These are phyloP conservation scores for Grapholita molesta DNA, from an alignment of 1,140 invertebrate species.

Conservation along the genomic window DNA sequence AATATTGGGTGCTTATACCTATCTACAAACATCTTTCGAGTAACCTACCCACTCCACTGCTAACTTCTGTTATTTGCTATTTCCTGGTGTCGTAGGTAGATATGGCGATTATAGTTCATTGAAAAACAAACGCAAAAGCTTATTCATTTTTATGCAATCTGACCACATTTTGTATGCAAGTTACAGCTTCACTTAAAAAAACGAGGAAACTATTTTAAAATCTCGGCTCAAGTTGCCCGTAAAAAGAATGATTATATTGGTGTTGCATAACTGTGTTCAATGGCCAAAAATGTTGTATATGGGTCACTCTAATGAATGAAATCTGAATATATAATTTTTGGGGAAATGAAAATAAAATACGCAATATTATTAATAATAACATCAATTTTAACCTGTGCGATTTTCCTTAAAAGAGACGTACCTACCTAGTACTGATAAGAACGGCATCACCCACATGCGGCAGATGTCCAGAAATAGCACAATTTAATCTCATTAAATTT, in stretches of 20 bases:
- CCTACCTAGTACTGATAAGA: constrained; percentile 44
- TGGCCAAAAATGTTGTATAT: no score
- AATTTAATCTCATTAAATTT: constrained; percentile 72
- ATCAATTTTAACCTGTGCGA: not conserved
- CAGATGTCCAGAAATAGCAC: constrained; percentile 66
- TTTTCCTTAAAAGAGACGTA: not conserved
- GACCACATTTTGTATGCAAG: not conserved
- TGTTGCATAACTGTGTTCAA: no score
- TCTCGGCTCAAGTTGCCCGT: no score
- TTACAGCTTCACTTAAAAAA: no score
- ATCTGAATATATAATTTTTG: no score
- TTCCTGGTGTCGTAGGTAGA: not conserved
- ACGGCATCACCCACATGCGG: constrained; percentile 34
- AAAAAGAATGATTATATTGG: no score
- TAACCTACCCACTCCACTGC: not conserved
- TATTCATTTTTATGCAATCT: not conserved
- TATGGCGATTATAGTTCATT: not conserved
- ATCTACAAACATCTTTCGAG: not conserved
- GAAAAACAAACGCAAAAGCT: not conserved
- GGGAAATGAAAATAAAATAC: no score
- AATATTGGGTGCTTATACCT: not conserved
- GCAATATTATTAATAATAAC: not conserved
- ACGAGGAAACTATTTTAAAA: no score
- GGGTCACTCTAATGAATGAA: no score
- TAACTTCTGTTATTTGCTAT: not conserved